phyloP scores from a whole-genome alignment of 2,113 vertebrate species.

The Pao palembangensis region DNA sequence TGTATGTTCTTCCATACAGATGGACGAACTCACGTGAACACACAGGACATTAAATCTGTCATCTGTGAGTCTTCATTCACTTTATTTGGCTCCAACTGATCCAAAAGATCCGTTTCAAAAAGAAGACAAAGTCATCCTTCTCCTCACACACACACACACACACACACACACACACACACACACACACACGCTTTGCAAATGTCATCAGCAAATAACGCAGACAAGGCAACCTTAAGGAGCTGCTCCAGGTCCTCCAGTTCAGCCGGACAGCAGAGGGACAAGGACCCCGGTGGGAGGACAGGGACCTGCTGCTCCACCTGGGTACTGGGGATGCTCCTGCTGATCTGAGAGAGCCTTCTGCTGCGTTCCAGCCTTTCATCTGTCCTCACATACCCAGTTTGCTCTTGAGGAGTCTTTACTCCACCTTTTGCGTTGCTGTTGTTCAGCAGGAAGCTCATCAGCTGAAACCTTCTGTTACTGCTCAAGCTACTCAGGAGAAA shows the following conservation, averaged over 20 bases:
- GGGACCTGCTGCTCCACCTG: neutral
- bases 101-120: neutral
- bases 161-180: constrained; percentile 1
- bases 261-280: constrained; percentile 53
- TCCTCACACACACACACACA: no score
- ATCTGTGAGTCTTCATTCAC: no score
- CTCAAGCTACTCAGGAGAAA: constrained; percentile 46
- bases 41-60: no score
- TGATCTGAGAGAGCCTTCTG: neutral
- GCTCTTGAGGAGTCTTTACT: constrained; percentile 53
- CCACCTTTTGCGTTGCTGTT: constrained; percentile 37
- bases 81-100: no score
- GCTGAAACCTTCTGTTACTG: constrained; percentile 73
- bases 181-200: constrained; percentile 78
- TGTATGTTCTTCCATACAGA: no score
- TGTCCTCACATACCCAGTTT: constrained; percentile 61
- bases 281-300: constrained; percentile 32
- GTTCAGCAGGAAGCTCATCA: constrained; percentile 60
- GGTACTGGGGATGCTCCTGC: neutral
- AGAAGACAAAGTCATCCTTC: neutral
- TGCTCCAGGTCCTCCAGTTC: constrained; percentile 77
- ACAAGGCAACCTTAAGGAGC: constrained; percentile 80
- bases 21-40: no score
- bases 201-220: constrained; percentile 82
- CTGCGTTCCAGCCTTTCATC: constrained; percentile 18